Base-by-base conservation (phyloP, 2,797 vertebrate genomes). In the Merluccius polli region DNA sequence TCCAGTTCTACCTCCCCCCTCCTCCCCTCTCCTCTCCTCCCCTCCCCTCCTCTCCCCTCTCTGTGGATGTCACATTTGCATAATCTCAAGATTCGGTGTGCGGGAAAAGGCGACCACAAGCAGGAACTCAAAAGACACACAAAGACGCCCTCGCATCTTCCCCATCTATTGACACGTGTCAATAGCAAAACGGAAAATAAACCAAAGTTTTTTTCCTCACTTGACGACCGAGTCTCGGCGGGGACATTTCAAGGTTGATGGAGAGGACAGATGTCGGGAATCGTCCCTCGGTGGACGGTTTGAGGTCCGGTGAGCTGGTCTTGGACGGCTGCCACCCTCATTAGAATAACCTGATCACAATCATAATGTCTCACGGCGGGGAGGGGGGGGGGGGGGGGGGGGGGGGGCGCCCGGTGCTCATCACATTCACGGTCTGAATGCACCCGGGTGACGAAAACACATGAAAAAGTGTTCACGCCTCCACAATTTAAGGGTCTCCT, bases 61-160 rank as follows among this genome's bases (percentile, higher is more conserved):
- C 36, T 71, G 76, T 29, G 27, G 74, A 81, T 69, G 32, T 74
- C 32, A 32, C 52, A 73, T 72, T 67, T 73, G 72, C 72, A 71
- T 63, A 63, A 63, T 74, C 24, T 16, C 77, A 70, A 38, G 72
- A 65, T 16, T n/a, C 72, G 74, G 73, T 68, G 36, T 18, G 73
- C 69, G 73, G 32, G 5, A 30, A 81, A 79, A 70, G 68, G 63
- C 48, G 18, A 21, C 48, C 8, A 29, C 41, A 44, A 73, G 48
- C 44, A 59, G 16, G 59, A 72, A 38, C 68, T 76, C 70, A 73
- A 48, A 41, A 75, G 70, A 75, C 77, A 70, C 38, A 74, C 75
- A 44, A 59, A 24, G 27, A 63, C 11, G 12, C 38, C 4, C 38
- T 41, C 13, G 38, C 11, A 15, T 41, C 52, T n/a, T 11, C 67